A percentile compares a stretch with the other conserved stretches of the same genome.
These are phyloP conservation scores for Phoeniculus purpureus DNA, from an alignment of 2,797 vertebrate species.

Conservation along the genomic window DNA sequence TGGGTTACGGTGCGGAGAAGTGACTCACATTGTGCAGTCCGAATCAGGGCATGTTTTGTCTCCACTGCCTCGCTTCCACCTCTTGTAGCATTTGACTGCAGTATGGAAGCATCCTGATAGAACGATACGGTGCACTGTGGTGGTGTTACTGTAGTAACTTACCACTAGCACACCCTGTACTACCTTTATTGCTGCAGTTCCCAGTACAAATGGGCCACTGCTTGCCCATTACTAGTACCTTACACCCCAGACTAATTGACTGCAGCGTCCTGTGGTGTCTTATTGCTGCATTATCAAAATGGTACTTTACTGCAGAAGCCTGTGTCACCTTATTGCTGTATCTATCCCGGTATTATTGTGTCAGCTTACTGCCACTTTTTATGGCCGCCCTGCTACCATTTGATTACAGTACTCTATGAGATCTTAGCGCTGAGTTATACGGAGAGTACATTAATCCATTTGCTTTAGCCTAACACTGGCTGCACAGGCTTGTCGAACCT, in stretches of 20 bases:
- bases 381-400: conserved; percentile 70
- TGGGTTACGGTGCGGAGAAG: conserved; percentile 30
- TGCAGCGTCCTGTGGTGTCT: conserved; percentile 65
- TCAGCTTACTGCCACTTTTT: conserved; percentile 63
- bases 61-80: not conserved
- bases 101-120: conserved; percentile 41
- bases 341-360: conserved; percentile 73
- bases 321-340: conserved; percentile 79
- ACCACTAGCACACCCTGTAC: conserved; percentile 34
- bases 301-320: conserved; percentile 69
- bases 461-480: conserved; percentile 40
- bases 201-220: conserved; percentile 30
- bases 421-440: conserved; percentile 65
- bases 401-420: conserved; percentile 63
- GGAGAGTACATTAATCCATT: conserved; percentile 63
- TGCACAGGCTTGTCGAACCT: not conserved
- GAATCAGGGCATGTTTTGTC: not conserved
- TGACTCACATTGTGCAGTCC: not conserved
- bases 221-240: conserved; percentile 59
- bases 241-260: conserved; percentile 57
- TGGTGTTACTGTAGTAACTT: conserved; percentile 65
- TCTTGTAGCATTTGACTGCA: conserved; percentile 34
- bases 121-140: conserved; percentile 31
- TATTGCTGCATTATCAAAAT: conserved; percentile 74
- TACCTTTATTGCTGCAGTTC: conserved; percentile 58